Evolutionary conservation across 2,797 vertebrate species (phyloP), one percentile per base, ranked within the genome.

Genomic region (Sebastes alutus): DNA sequence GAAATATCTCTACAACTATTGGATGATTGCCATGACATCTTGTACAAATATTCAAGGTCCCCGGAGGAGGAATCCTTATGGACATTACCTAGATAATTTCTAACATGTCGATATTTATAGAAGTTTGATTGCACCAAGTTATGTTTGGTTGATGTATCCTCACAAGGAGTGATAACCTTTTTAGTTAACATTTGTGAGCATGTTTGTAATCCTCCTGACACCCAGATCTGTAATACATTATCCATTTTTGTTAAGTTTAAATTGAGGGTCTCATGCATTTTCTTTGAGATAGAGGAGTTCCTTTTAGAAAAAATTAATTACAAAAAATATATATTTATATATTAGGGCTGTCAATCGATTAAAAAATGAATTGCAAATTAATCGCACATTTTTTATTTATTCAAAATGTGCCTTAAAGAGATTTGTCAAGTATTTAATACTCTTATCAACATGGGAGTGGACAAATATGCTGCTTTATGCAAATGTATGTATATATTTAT

Each of bases 301-400:
- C 42, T 42, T 42, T 42, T 42, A 42, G 14, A 42, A 42, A 42
- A 42, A 2, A 35, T 2, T 4, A 4, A 33, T 33, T 10, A 33
- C 9, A 33, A 33, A 33, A 11, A 11, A 38, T 42, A 42, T 42
- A 42, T 42, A 42, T 42, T 42, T 42, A 16, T 16, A 42, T 42
- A 3, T 42, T 42, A 42, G 6, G 14, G 14, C 38, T 42, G 42
- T 46, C 42, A 46, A 46, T 46, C 6, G 42, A 46, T 46, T 46
- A 46, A 32, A 32, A 32, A 32, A 32, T 9, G 30, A 32, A 46
- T 46, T 0, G 42, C 42, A 46, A 46, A 46, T 0, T 46, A 46
- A 46, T 46, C 0, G 42, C 42, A 46, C 16, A 46, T 46, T 46
- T 46, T 46, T 18, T 46, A 46, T 46, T 0, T 46, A 0, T 46